Evolutionary conservation across 92 coral and sea anemone genomes (phyloP), one percentile per base, ranked within the genome.

Genomic region (Zoanthus sociatus): DNA sequence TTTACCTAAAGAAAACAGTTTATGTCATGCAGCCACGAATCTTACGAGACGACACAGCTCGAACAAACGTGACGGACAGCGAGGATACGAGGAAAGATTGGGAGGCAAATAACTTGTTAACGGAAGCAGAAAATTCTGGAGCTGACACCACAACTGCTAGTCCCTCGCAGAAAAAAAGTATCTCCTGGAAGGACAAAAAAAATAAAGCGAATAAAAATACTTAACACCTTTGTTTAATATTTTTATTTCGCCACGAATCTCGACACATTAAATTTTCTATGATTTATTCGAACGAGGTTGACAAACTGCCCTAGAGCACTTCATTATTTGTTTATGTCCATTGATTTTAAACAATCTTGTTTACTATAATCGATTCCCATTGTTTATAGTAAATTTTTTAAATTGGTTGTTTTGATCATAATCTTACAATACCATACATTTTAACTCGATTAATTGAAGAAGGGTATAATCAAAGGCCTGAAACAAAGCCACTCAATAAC

Each of bases 1-100:
- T 81, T 30, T 63, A 64, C 54, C 73, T 81, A 11, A 66, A 50
- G 61, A 81, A 66, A 44, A 81, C 85, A 5, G 85, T 81, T 2
- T 81, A 81, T 50, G 85, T 81, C 20, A 81, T 81, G 85, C 73
- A 67, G 64, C 85, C 85, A 10, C 73, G 63, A 31, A 9, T 66
- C 20, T 6, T 2, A 12, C 85, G 85, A 4, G 75, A 31, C 0
- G 61, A 66, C 2, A 81, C 85, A 30, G 17, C 44, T n/a, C 85
- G 75, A 18, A 81, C 85, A 26, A 81, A 32, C 30, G 71, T 56
- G 17, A 31, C 53, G n/a, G 85, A 81, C 7, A 12, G 37, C 20
- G 85, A 81, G 0, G 85, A 81, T 4, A 64, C 16, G 0, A 66
- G n/a, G 20, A 46, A 31, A 16, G 60, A 64, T 16, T 30, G 20